Conservation (phyloP, 2,113 vertebrate genomes). For the Anthoscopus minutus region DNA sequence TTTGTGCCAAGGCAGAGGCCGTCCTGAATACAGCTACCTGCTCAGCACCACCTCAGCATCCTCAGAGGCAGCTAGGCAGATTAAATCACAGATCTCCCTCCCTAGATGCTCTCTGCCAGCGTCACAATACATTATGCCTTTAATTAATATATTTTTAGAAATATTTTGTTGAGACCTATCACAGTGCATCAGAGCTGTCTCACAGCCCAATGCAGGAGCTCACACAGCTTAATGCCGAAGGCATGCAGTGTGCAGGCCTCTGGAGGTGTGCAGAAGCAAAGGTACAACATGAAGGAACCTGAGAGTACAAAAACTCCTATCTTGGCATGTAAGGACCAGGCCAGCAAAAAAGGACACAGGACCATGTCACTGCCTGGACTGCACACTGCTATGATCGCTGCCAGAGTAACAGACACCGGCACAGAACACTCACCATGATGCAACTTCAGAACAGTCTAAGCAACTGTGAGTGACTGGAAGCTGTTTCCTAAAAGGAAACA, state of each 20-base stretch:
- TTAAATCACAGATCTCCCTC: neutral
- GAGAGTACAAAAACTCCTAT: neutral
- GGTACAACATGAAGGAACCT: neutral
- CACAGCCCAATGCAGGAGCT: neutral
- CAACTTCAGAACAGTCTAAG: neutral
- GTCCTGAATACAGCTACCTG: neutral
- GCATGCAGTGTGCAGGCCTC: rapidly evolving
- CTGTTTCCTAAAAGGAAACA: neutral
- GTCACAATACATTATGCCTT: neutral
- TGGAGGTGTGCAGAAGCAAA: neutral
- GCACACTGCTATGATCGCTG: neutral
- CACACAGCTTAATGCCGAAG: neutral
- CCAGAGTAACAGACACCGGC: neutral
- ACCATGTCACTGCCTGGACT: neutral
- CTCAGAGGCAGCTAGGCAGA: neutral
- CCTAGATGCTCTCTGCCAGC: neutral
- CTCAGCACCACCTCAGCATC: neutral
- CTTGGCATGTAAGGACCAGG: neutral
- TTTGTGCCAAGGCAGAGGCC: neutral
- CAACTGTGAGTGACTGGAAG: neutral
- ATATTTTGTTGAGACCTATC: neutral
- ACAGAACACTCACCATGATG: neutral
- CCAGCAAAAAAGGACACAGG: neutral
- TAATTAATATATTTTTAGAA: neutral
- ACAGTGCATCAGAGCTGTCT: neutral